Conservation (phyloP, 2,888 invertebrate genomes). For the Lithophane leautieri region DNA sequence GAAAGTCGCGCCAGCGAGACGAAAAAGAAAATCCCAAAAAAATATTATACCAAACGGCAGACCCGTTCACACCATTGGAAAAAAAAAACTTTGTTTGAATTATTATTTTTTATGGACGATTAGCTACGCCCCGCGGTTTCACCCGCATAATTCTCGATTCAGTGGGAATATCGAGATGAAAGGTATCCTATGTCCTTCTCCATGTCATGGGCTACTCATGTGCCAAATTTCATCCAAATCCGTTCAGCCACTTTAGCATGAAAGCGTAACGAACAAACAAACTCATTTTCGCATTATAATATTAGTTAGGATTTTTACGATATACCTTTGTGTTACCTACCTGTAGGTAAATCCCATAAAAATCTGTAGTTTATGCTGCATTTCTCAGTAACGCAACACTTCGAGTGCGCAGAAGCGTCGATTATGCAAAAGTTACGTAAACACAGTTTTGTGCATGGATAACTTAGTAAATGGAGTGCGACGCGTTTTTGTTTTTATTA, state of each 20-base stretch:
- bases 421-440: constrained; percentile 66
- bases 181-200: too few relatives aligned
- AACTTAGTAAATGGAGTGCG: constrained; percentile 43
- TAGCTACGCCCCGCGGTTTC: too few relatives aligned
- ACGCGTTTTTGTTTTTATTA: constrained; percentile 9
- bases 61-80: neutral
- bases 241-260: too few relatives aligned
- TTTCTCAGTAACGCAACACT: constrained; percentile 52
- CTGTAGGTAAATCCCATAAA: constrained; percentile 34
- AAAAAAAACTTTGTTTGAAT: too few relatives aligned
- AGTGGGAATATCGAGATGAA: too few relatives aligned
- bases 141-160: too few relatives aligned
- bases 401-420: constrained; percentile 41
- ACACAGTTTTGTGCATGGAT: constrained; percentile 36
- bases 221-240: too few relatives aligned
- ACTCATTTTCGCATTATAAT: neutral
- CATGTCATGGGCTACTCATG: too few relatives aligned
- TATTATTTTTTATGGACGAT: too few relatives aligned
- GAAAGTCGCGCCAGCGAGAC: neutral
- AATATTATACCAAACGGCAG: neutral
- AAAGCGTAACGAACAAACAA: too few relatives aligned
- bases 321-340: neutral
- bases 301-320: neutral
- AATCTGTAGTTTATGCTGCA: constrained; percentile 40
- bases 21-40: neutral